phyloP scores from a whole-genome alignment of 2,797 vertebrate genomes.

The Thalassophryne amazonica region DNA sequence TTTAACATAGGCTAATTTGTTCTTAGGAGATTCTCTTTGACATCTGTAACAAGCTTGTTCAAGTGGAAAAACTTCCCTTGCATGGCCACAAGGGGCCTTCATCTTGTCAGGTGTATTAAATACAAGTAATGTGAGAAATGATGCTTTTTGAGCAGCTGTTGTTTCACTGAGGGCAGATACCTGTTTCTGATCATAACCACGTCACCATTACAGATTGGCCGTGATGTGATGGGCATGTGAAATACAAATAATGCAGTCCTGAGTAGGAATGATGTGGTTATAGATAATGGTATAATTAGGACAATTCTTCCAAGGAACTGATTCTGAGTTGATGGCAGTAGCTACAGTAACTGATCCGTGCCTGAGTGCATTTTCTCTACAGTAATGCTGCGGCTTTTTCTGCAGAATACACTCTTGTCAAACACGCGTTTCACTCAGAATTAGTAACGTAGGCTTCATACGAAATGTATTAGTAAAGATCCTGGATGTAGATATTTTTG shows the following conservation, averaged over 20 bases:
- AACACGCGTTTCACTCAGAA: slow-evolving; percentile 26
- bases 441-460: slow-evolving; percentile 31
- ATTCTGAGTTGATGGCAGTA: slow-evolving; percentile 21
- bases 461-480: slow-evolving; percentile 18
- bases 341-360: slow-evolving; percentile 54
- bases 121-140: too few relatives aligned
- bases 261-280: slow-evolving; percentile 17
- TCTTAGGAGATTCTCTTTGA: too few relatives aligned
- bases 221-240: background rate
- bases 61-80: too few relatives aligned
- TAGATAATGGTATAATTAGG: slow-evolving; percentile 41
- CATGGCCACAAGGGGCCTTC: too few relatives aligned
- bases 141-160: too few relatives aligned
- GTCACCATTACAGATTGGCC: background rate
- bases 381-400: slow-evolving; percentile 48
- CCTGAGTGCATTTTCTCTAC: slow-evolving; percentile 63
- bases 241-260: slow-evolving; percentile 13
- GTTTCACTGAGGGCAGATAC: too few relatives aligned
- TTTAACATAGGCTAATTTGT: too few relatives aligned
- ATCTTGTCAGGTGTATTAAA: too few relatives aligned
- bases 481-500: too few relatives aligned
- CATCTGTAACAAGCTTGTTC: too few relatives aligned
- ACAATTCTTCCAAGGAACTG: slow-evolving; percentile 52
- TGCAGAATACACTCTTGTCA: slow-evolving; percentile 38
- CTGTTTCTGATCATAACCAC: background rate